Evolutionary conservation across 2,113 vertebrate species (phyloP).

Genomic region (Nesogale talazaci): DNA sequence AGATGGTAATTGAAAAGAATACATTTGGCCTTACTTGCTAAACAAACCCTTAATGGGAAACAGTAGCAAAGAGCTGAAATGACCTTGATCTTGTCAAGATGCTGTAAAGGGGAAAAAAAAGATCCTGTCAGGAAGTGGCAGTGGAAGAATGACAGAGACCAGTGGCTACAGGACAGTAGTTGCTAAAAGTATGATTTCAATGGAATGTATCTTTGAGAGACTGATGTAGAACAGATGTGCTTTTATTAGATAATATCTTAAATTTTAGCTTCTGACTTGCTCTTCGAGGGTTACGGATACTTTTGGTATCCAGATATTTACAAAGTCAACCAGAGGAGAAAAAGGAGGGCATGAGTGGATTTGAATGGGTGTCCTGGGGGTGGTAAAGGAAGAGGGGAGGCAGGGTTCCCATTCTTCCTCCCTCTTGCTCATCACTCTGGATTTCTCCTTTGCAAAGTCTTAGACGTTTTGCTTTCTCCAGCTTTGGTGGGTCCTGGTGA

Average conservation of each 20-base stretch:
- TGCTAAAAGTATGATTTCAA: constrained; percentile 34
- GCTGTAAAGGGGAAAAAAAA: too few relatives aligned
- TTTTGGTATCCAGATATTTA: not conserved
- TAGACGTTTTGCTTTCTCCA: not conserved
- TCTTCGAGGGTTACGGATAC: not conserved
- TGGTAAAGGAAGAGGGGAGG: fast-evolving
- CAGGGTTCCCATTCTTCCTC: not conserved
- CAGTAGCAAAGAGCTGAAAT: not conserved
- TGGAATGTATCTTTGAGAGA: constrained; percentile 43
- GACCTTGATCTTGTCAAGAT: constrained; percentile 51
- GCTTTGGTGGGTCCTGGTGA: too few relatives aligned
- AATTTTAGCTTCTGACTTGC: constrained; percentile 27
- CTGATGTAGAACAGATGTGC: constrained; percentile 15
- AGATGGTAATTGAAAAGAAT: constrained; percentile 25
- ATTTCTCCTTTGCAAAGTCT: not conserved
- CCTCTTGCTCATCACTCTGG: not conserved
- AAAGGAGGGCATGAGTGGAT: not conserved
- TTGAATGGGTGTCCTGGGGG: not conserved
- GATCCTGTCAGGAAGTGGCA: too few relatives aligned
- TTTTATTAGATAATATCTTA: not conserved
- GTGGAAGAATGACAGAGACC: constrained; percentile 19
- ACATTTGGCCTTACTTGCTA: constrained; percentile 48
- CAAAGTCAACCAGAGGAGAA: not conserved
- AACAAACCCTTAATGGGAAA: constrained; percentile 39
- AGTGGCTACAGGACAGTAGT: constrained; percentile 21